These are phyloP conservation scores for Atta cephalotes DNA, from an alignment of 1,140 invertebrate species.

Conservation along the genomic window DNA sequence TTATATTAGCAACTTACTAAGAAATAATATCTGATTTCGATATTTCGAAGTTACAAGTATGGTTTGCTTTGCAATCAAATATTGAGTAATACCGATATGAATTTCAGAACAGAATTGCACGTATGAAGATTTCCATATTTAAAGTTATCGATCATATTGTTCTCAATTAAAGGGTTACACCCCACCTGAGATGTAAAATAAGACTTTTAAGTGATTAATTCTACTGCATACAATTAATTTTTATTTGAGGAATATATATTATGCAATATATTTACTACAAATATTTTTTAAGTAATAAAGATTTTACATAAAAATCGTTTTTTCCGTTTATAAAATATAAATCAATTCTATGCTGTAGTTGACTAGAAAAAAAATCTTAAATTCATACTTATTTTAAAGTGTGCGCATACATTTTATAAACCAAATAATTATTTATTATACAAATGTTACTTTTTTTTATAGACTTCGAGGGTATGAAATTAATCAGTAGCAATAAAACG, in stretches of 20 bases:
- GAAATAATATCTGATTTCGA: constrained; percentile 14
- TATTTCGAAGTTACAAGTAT: neutral
- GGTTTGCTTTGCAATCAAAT: neutral
- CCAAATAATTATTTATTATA: constrained; percentile 9
- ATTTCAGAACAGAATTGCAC: neutral
- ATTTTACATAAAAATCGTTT: no score
- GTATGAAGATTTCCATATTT: neutral
- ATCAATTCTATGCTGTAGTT: no score
- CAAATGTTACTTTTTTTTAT: neutral
- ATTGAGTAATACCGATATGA: constrained; percentile 1
- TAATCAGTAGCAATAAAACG: neutral
- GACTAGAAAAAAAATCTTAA: no score
- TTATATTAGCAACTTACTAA: constrained; percentile 17
- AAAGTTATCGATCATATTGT: neutral
- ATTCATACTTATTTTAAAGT: no score
- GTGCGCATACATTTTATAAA: neutral
- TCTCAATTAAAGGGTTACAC: neutral
- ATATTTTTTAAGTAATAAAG: no score
- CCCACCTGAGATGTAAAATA: no score
- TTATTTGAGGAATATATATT: no score
- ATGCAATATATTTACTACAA: no score
- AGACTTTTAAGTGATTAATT: no score
- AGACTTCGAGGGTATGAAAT: no score
- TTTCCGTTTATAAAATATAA: no score
- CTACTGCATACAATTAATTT: no score